Conservation (phyloP, 2,113 vertebrate genomes). For the Acrocephalus arundinaceus region DNA sequence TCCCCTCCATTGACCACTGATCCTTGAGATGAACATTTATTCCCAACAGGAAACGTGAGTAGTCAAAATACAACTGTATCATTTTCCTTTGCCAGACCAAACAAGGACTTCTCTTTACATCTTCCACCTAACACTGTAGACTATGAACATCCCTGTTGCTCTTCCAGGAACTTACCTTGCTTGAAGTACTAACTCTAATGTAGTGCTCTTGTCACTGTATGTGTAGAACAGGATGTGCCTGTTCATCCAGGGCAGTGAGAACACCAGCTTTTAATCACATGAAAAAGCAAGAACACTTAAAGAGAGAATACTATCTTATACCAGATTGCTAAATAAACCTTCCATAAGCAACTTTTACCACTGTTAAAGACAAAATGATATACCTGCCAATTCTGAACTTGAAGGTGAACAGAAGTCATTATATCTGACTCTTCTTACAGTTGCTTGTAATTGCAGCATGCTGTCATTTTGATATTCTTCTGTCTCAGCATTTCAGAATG, state of each 20-base stretch:
- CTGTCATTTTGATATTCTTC: neutral
- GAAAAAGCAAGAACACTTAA: neutral
- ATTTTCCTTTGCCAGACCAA: neutral
- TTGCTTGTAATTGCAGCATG: neutral
- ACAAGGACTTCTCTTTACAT: neutral
- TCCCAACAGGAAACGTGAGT: neutral
- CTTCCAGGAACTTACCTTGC: neutral
- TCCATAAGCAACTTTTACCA: neutral
- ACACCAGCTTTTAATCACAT: neutral
- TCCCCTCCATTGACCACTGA: neutral
- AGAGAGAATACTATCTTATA: neutral
- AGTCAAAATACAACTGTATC: neutral
- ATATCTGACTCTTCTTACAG: neutral
- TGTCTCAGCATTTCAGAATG: neutral
- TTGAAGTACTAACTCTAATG: neutral
- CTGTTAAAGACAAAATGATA: neutral
- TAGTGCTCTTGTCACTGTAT: accelerated
- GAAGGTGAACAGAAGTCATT: neutral
- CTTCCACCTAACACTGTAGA: neutral
- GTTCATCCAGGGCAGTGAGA: neutral
- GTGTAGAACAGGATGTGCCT: neutral
- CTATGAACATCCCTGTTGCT: neutral
- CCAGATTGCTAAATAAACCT: neutral
- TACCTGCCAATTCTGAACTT: neutral
- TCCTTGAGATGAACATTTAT: neutral